Percentiles rank a stretch among this genome's conserved stretches.
Evolutionary conservation across 2,113 vertebrate species (phyloP).

Genomic region (Cepphus grylle): DNA sequence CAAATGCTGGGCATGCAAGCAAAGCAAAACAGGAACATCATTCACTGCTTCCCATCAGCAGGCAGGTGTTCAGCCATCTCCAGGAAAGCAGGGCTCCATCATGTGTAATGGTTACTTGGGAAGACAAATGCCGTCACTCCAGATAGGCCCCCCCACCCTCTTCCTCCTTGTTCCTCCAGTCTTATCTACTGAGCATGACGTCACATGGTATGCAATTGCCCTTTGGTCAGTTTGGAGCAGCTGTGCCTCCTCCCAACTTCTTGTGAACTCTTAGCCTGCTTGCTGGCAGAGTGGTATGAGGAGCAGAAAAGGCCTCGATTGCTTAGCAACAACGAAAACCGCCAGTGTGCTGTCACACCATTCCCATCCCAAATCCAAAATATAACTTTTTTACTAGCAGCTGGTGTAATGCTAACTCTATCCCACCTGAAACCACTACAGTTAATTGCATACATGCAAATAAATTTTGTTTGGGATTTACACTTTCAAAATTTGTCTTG

Average conservation of each 20-base stretch:
- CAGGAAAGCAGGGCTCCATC: background rate
- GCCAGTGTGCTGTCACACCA: background rate
- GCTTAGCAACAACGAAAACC: background rate
- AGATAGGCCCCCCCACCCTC: background rate
- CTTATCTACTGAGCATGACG: background rate
- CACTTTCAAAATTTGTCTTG: background rate
- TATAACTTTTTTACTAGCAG: background rate
- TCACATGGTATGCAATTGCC: background rate
- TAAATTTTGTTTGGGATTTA: background rate
- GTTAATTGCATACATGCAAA: background rate
- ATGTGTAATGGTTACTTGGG: background rate
- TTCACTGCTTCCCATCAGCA: background rate
- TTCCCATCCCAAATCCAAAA: background rate
- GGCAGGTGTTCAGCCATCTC: background rate
- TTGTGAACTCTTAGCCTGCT: background rate
- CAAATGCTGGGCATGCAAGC: background rate
- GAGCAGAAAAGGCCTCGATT: background rate
- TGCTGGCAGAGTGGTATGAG: background rate
- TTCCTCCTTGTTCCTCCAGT: background rate
- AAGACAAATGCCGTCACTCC: background rate
- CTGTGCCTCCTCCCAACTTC: background rate
- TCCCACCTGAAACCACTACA: background rate
- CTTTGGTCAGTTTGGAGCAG: background rate
- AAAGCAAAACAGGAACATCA: background rate
- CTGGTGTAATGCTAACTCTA: background rate